phyloP scores from a whole-genome alignment of 2,113 vertebrate genomes.

The Equus przewalskii region DNA sequence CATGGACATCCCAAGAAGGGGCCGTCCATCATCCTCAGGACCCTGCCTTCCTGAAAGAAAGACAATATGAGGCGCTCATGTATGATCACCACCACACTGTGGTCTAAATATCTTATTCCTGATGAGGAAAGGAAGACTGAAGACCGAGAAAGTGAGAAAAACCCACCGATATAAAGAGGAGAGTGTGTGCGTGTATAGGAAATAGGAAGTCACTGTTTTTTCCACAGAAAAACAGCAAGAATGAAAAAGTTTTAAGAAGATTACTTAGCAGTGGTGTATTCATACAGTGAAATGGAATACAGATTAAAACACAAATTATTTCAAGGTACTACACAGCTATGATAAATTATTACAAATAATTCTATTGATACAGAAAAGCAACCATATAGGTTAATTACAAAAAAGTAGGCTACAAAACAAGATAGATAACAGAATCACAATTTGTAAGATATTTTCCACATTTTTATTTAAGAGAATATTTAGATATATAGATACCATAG shows the following conservation, averaged over 20 bases:
- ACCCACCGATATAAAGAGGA: neutral
- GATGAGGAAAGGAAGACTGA: neutral
- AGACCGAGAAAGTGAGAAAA: neutral
- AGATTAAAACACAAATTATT: neutral
- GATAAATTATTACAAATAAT: constrained; percentile 8
- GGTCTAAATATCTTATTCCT: neutral
- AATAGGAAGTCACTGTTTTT: neutral
- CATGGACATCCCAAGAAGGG: neutral
- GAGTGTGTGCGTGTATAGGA: neutral
- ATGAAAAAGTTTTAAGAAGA: neutral
- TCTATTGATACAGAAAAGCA: neutral
- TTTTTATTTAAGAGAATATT: neutral
- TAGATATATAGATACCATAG: neutral
- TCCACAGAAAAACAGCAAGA: neutral
- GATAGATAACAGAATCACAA: neutral
- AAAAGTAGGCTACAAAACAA: neutral
- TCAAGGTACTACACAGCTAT: neutral
- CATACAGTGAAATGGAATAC: neutral
- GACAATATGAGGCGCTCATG: accelerated
- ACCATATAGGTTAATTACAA: neutral
- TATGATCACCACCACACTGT: neutral
- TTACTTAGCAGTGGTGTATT: neutral
- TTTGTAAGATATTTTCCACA: neutral
- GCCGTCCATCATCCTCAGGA: neutral
- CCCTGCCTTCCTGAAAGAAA: neutral